phyloP scores from a whole-genome alignment of 2,113 vertebrate genomes.

The Psophia crepitans region DNA sequence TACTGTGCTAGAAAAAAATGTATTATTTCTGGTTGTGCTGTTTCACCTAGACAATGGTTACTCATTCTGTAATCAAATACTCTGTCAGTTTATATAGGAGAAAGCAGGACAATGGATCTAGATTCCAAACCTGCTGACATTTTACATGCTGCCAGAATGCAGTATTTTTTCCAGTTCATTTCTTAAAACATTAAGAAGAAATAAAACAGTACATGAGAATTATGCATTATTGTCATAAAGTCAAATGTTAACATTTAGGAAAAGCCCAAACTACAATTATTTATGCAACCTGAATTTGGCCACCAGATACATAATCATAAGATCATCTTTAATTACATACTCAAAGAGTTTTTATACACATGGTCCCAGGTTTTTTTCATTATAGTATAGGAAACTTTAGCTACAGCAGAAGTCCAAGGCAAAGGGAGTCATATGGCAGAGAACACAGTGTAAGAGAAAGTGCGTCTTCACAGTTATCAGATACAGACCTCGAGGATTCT shows the following conservation, averaged over 20 bases:
- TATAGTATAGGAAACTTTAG: not conserved
- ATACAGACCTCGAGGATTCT: not conserved
- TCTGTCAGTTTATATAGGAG: not conserved
- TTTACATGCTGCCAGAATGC: constrained; percentile 34
- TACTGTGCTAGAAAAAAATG: not conserved
- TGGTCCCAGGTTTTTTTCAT: not conserved
- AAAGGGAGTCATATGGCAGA: not conserved
- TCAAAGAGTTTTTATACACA: not conserved
- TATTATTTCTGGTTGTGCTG: not conserved
- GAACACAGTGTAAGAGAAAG: not conserved
- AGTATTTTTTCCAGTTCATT: constrained; percentile 7
- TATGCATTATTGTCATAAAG: not conserved
- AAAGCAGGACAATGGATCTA: not conserved
- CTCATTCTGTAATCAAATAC: not conserved
- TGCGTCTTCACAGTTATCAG: not conserved
- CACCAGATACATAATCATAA: not conserved
- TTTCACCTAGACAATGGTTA: constrained; percentile 30
- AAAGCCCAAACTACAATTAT: not conserved
- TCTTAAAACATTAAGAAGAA: not conserved
- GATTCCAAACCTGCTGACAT: constrained; percentile 39
- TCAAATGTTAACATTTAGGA: not conserved
- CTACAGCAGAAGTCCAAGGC: not conserved
- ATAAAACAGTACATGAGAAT: not conserved
- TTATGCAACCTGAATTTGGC: not conserved
- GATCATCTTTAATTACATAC: not conserved